These are phyloP conservation scores for Spodoptera litura DNA, from an alignment of 1,140 invertebrate species.

Conservation along the genomic window DNA sequence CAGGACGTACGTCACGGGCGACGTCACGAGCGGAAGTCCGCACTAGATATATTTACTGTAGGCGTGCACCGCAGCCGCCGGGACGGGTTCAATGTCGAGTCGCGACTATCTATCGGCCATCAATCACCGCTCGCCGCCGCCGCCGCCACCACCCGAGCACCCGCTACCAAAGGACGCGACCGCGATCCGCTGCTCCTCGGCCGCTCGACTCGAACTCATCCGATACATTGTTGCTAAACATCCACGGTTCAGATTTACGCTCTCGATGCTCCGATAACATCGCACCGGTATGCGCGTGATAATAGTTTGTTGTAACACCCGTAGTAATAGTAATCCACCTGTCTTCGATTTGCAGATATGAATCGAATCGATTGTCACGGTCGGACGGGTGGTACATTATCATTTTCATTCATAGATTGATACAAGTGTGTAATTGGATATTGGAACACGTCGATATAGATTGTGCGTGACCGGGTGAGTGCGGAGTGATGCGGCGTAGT, in stretches of 20 bases:
- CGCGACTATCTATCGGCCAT: conserved; percentile 80
- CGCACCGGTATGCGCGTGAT: conserved; percentile 36
- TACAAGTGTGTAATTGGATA: conserved; percentile 70
- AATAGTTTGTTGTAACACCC: conserved; percentile 46
- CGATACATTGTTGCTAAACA: neutral
- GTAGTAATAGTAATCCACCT: conserved; percentile 46
- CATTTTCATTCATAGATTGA: conserved; percentile 67
- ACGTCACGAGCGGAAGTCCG: conserved; percentile 81
- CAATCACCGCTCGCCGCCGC: conserved; percentile 67
- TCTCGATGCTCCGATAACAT: conserved; percentile 37
- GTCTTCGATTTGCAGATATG: conserved; percentile 47
- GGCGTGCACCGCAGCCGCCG: conserved; percentile 59
- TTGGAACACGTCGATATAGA: conserved; percentile 52
- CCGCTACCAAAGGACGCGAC: conserved; percentile 41
- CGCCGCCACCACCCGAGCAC: neutral
- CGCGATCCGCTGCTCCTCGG: conserved; percentile 22
- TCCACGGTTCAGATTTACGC: conserved; percentile 3
- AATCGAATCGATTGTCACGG: conserved; percentile 55
- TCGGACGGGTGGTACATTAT: conserved; percentile 54
- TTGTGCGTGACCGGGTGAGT: conserved; percentile 66
- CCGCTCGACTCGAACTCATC: conserved; percentile 45
- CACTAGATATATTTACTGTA: conserved; percentile 78
- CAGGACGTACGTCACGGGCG: conserved; percentile 71
- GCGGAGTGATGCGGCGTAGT: conserved; percentile 44
- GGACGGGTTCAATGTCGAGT: conserved; percentile 80